Base-by-base conservation (phyloP, 2,888 invertebrate genomes). In the Drosophila nigritarsus region DNA sequence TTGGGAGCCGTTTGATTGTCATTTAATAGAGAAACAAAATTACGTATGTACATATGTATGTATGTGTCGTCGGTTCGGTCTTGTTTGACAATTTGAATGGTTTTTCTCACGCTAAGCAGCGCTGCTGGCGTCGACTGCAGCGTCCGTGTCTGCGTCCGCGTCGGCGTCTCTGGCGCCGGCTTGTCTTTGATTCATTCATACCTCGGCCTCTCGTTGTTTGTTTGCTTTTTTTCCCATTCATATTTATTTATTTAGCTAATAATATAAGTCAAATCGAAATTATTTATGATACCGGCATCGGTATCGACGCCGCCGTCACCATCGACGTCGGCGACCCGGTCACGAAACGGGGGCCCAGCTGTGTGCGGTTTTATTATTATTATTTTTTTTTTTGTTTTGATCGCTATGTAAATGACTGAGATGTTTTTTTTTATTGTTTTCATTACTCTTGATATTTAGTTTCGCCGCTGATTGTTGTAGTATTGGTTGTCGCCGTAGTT, bases 231-330 rank as follows among this genome's bases (percentile, higher is more conserved):
- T 78, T 64, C 77, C 68, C 80, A 82, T 85, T 79, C 83, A 85
- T 78, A 77, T 78, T 76, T 85, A 85, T 85, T 85, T 87, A 83
- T 85, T 85, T 85, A 79, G 87, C 85, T 85, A 87, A 85, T 87
- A 85, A 85, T 85, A 85, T 83, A 87, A 87, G 87, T 87, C 85
- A 77, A 85, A 85, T 85, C 79, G 83, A 87, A 87, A 85, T 85
- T 85, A 87, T 85, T 85, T 85, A 85, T 85, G 81, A 85, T 79
- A 87, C 85, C 87, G 80, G 80, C 78, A 79, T 68, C 58, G 64
- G 48, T 32, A 78, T 74, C 61, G 61, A 50, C 66, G 36, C 45
- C 72, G 72, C 59, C 20, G 38, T 15, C 51, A 34, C 13, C 29
- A 34, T 30, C 54, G 40, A 40, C 53, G 34, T 49, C 49, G 71